phyloP scores from a whole-genome alignment of 2,888 invertebrate species.

The Sesia bembeciformis region DNA sequence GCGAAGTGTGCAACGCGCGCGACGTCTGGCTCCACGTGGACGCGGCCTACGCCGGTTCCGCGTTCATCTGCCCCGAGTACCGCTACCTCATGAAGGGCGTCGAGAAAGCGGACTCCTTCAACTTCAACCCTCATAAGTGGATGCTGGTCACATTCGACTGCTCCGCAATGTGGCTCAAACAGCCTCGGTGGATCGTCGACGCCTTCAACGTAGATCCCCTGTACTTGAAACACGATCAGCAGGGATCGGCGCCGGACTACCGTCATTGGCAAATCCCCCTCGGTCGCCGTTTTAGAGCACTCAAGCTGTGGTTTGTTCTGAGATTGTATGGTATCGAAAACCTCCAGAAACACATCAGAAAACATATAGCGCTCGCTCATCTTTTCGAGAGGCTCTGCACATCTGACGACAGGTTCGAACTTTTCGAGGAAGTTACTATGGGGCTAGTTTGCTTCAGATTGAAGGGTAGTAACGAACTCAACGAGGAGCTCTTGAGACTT shows the following conservation, averaged over 20 bases:
- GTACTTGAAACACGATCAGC: constrained; percentile 95
- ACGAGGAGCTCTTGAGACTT: constrained; percentile 85
- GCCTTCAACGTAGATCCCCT: constrained; percentile 98
- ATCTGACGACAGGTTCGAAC: constrained; percentile 88
- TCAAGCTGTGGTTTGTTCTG: constrained; percentile 97
- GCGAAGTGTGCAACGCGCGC: constrained; percentile 86
- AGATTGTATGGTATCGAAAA: constrained; percentile 92
- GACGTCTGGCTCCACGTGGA: constrained; percentile 96
- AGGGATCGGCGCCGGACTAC: constrained; percentile 93
- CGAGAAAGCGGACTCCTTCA: constrained; percentile 95
- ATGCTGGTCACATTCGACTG: constrained; percentile 99
- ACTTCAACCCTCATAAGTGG: constrained; percentile 99
- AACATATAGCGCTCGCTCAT: constrained; percentile 89
- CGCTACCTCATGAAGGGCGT: constrained; percentile 91
- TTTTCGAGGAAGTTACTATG: constrained; percentile 91
- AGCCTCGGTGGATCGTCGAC: constrained; percentile 91
- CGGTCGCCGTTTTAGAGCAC: constrained; percentile 91
- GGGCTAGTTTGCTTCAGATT: constrained; percentile 97
- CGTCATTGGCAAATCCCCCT: constrained; percentile 98
- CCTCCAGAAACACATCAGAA: constrained; percentile 88
- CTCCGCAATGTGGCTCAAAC: constrained; percentile 97
- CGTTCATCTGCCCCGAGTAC: constrained; percentile 98
- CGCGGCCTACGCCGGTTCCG: constrained; percentile 96
- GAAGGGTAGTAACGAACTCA: constrained; percentile 88
- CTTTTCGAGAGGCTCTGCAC: constrained; percentile 87